Evolutionary conservation across 2,113 vertebrate genomes (phyloP), one percentile per base, ranked within the genome.

Genomic region (Perognathus longimembris): DNA sequence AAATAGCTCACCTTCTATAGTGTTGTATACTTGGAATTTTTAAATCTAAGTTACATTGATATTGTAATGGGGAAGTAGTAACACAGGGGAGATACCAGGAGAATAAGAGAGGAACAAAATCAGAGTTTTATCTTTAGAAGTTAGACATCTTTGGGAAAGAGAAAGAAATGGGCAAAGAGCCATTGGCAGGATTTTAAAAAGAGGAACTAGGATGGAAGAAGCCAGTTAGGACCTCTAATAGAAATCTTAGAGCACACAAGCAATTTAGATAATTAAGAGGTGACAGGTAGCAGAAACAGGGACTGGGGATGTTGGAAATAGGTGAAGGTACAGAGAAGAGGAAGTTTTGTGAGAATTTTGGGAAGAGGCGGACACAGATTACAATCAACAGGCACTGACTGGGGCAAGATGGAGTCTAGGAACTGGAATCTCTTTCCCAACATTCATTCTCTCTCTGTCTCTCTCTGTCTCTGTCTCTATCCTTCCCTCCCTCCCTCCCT

Each of bases 191-290:
- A 54, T 17, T 54, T 1, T 15, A 59, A 78, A 30, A 40, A 88
- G 73, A 87, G 7, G 5, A 70, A 59, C 0, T 17, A 18, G 66
- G 54, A 32, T 9, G 18, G 20, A 88, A 12, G 66, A 67, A 75
- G 11, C n/a, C 28, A 12, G 0, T 67, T 30, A 63, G 45, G 28
- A 2, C 1, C 26, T 26, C n/a, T 14, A 5, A n/a, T 28, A 15
- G 40, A 32, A 14, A 77, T 36, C 57, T 67, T n/a, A 69, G 63
- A 24, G 63, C 22, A 50, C 64, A 73, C 71, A 69, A 24, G 20
- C 12, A 21, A 34, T 86, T 69, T 21, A 50, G 66, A 26, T 75
- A 40, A 78, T 20, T 32, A 8, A 70, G 59, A 78, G 14, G 20
- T 34, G 50, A 80, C 1, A 36, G 20, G 87, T 70, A 24, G 14